Percentiles rank a stretch among this genome's conserved stretches.
Conservation (phyloP, 2,888 invertebrate genomes). For the Augochlorella aurata region DNA sequence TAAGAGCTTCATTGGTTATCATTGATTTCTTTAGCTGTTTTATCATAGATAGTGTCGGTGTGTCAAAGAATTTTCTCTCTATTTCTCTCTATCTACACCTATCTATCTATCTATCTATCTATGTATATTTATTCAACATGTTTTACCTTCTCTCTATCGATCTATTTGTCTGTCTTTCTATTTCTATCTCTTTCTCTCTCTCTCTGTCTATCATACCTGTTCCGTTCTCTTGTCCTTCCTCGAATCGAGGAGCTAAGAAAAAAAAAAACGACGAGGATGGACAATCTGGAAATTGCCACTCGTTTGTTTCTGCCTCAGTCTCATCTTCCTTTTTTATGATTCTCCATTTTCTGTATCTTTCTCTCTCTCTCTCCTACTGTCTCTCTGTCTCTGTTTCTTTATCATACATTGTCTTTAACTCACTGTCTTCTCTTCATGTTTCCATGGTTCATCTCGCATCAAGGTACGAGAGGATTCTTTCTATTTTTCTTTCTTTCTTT, state of each 20-base stretch:
- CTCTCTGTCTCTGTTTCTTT: conserved; percentile 29
- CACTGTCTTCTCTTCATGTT: conserved; percentile 34
- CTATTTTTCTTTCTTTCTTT: conserved; percentile 21
- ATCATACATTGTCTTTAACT: conserved; percentile 30
- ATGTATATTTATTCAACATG: conserved; percentile 38
- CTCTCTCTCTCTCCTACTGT: conserved; percentile 36
- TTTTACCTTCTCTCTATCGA: conserved; percentile 15
- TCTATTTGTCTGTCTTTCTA: conserved; percentile 35
- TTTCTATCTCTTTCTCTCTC: conserved; percentile 53
- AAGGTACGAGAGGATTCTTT: conserved; percentile 45
- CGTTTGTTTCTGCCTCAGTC: neutral
- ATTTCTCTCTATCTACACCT: conserved; percentile 9
- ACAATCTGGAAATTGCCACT: neutral
- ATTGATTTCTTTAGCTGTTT: conserved; percentile 66
- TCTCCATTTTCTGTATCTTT: conserved; percentile 37
- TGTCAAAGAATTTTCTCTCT: conserved; percentile 68
- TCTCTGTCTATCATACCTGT: conserved; percentile 19
- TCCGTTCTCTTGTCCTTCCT: conserved; percentile 22
- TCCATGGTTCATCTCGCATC: conserved; percentile 40
- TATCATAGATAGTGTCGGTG: conserved; percentile 74
- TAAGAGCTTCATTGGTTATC: conserved; percentile 76
- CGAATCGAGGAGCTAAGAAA: neutral
- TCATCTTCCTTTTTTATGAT: conserved; percentile 22
- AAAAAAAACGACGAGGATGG: neutral
- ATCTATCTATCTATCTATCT: conserved; percentile 45